Base-by-base conservation (phyloP, 2,797 vertebrate genomes). In the Streptopelia turtur region DNA sequence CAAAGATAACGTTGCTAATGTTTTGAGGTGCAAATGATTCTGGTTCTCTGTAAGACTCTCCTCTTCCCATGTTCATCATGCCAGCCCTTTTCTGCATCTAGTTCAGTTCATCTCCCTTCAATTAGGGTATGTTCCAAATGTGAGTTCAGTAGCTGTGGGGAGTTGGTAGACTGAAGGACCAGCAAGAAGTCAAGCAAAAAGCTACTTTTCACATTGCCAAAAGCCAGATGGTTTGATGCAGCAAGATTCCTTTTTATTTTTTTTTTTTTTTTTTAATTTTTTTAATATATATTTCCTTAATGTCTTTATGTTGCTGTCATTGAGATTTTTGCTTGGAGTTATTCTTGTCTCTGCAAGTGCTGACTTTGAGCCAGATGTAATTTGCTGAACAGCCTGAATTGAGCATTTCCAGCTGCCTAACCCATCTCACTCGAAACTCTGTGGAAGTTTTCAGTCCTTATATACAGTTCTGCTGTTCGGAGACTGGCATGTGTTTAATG, bases 251-350 rank as follows among this genome's bases (percentile, higher is more conserved):
- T 43, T 8, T 43, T 41, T 16, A 35, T 35, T 35, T 35, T 35
- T 35, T 35, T 35, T 35, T 35, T 35, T 8, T 35, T 35, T 35
- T 35, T 35, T 35, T 35, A 8, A 35, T 43, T 8, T 43, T 41
- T 16, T 43, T 16, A 16, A 16, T 43, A 5, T n/a, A 1, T 8
- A 24, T 9, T 30, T 11, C 57, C 35, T 33, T 15, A 16, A 11
- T 0, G 0, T 30, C 21, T 13, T 4, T 49, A 10, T 4, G 4
- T 24, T 72, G 49, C 45, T 3, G 3, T 37, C 25, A 0, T 10
- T 56, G 69, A 21, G 52, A 70, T 6, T 17, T 28, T 21, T 63
- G 41, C 25, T 53, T 52, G n/a, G 27, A 87, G 61, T 70, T n/a
- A n/a, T n/a, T n/a, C n/a, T n/a, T n/a, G n/a, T n/a, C n/a, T n/a